Base-by-base conservation (phyloP, 35 echinoderm and acorn worm species). In the Holothuria glaberrima region DNA sequence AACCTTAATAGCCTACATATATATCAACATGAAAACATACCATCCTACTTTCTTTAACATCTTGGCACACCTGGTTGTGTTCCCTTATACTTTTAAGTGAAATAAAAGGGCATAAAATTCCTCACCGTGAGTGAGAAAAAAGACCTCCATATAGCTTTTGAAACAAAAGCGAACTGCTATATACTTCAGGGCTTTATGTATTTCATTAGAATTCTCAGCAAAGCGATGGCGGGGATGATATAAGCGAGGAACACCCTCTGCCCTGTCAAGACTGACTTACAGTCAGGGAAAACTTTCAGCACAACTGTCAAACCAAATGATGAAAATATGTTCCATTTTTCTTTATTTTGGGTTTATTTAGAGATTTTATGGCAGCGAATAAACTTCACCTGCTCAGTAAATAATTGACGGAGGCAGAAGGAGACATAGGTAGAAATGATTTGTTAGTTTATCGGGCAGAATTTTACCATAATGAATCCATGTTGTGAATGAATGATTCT, bases 261-360 rank as follows among this genome's bases (percentile, higher is more conserved):
- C 74, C 74, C 74, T 78, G 74, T 78, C 74, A 78, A 54, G 20
- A 48, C 74, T 78, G 50, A 78, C 74, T 45, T 48, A 21, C 27
- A 25, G 50, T 38, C 69, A 48, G 50, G 50, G 44, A 75, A 45
- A 54, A 54, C 50, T 54, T 54, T 54, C 50, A 54, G 16, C 45
- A 26, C 25, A 48, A 78, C 74, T 48, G 35, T 78, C 74, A 78
- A 78, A 48, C 74, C 74, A 48, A 78, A 78, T 78, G 74, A 78
- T 78, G 74, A 78, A 78, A 78, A 78, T 78, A 78, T 78, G 74
- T 78, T 78, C 74, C 74, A 78, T 78, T 78, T 78, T 78, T 73
- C 27, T 56, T 78, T 48, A 48, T 78, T 78, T 78, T 78, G 50
- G 74, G 74, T 78, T 78, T 78, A 78, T 78, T 78, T 78, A 78